phyloP scores from a whole-genome alignment of 2,888 invertebrate genomes.

The Byasa hedistus region DNA sequence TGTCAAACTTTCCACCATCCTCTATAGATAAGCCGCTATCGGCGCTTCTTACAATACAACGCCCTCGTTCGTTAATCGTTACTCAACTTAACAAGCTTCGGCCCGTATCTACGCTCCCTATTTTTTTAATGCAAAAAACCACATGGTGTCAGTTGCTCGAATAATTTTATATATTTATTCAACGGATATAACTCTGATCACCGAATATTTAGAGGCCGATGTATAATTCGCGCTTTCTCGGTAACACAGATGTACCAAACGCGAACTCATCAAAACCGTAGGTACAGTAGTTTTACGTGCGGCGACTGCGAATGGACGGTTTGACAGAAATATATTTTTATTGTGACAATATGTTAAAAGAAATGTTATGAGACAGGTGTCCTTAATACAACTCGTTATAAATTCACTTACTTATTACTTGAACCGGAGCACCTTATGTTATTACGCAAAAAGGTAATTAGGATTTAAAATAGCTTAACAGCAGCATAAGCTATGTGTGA shows the following conservation, averaged over 20 bases:
- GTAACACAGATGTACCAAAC: conserved; percentile 1
- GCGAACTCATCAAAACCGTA: conserved; percentile 10
- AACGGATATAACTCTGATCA: neutral
- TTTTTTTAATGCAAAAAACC: neutral
- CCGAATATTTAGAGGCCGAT: neutral
- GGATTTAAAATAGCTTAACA: neutral
- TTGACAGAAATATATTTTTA: conserved; percentile 15
- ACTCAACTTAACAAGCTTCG: neutral
- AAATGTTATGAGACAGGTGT: conserved; percentile 13
- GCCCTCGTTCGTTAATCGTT: neutral
- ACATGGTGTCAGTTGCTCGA: neutral
- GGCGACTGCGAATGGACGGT: conserved; percentile 10
- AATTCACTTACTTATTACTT: conserved; percentile 1
- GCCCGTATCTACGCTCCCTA: neutral
- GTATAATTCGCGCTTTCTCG: neutral
- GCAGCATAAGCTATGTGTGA: too few species aligned
- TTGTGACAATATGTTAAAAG: conserved; percentile 9
- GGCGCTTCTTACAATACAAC: neutral
- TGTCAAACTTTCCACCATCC: conserved; percentile 22
- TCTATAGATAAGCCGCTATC: conserved; percentile 18
- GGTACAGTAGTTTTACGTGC: conserved; percentile 13
- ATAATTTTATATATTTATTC: neutral
- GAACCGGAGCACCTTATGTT: neutral
- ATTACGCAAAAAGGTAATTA: neutral
- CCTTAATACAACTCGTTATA: neutral